Evolutionary conservation across 2,888 invertebrate species (phyloP).

Genomic region (Branchellion lobata): DNA sequence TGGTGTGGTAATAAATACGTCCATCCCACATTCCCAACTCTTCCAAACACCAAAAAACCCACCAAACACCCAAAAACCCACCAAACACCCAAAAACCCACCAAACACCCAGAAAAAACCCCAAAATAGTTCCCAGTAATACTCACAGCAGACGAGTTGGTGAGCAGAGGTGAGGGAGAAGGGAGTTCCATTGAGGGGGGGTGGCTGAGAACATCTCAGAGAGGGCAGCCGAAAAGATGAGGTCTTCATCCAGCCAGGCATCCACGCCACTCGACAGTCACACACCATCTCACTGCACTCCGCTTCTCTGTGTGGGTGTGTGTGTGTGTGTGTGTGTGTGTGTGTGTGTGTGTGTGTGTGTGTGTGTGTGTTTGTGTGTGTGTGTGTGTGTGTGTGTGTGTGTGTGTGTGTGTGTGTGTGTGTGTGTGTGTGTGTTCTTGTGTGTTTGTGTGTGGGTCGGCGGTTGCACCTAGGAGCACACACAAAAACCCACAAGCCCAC

Average conservation of each 20-base stretch:
- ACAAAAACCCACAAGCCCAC: no score
- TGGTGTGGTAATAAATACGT: no score
- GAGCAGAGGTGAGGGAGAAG: slow-evolving; percentile 69
- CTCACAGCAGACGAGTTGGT: slow-evolving; percentile 64
- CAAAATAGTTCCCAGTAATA: slow-evolving; percentile 43
- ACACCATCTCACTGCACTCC: slow-evolving; percentile 76
- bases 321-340: not conserved
- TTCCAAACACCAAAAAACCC: no score
- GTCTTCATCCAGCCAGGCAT: slow-evolving; percentile 75
- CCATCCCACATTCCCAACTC: no score
- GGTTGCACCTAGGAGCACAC: no score
- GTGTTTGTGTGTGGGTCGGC: no score
- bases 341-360: not conserved
- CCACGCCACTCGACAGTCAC: slow-evolving; percentile 86
- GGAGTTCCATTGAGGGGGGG: slow-evolving; percentile 72
- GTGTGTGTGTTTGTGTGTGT: no score
- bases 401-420: no score
- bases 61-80: no score
- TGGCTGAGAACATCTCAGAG: slow-evolving; percentile 75
- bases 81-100: no score
- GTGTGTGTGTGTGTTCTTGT: no score
- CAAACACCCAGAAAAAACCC: slow-evolving; percentile 9
- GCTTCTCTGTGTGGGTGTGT: slow-evolving; percentile 63
- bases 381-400: no score
- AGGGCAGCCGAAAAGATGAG: not conserved